Evolutionary conservation across 2,113 vertebrate genomes (phyloP), one percentile per base, ranked within the genome.

Genomic region (Tragelaphus strepsiceros): DNA sequence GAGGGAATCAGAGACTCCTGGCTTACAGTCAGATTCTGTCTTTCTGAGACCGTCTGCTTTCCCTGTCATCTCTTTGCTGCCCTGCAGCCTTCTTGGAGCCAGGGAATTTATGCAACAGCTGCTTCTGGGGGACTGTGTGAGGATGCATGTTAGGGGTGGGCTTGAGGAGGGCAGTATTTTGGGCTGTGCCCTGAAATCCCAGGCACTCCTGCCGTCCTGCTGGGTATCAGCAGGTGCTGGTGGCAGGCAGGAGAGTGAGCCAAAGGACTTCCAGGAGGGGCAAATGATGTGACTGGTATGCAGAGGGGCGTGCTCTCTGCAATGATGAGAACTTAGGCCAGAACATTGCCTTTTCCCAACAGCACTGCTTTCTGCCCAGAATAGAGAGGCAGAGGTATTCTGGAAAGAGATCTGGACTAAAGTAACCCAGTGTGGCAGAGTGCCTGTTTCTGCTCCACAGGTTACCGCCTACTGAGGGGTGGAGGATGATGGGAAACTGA

Each of bases 61-160:
- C 90, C 35, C 54, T 28, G 28, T 13, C 53, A 14, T 61, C 67
- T 86, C 67, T 39, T 58, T 5, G 43, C 39, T 35, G 58, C 15
- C 28, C 7, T 8, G 14, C 7, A 71, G 54, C 46, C 49, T 58
- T 43, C 16, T 8, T 26, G 61, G 77, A 43, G 43, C 43, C 83
- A 86, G 82, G 82, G 80, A 46, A 74, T 92, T 90, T 88, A 19
- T 26, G 59, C 39, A 84, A 85, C 28, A 95, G 43, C 81, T 92
- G 93, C 16, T 16, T 62, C 46, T 10, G 49, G 22, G 58, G 46
- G 19, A 32, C 14, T 0, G 0, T 24, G n/a, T 32, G 43, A 84
- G 74, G 62, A 39, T 49, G 13, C 22, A 24, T 30, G 28, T 16
- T 19, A 13, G 59, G 51, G 74, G 7, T 53, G 64, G 62, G 39